A percentile compares a stretch with the other conserved stretches of the same genome.
phyloP scores from a whole-genome alignment of 2,888 invertebrate genomes.

The Aporophyla nigra region DNA sequence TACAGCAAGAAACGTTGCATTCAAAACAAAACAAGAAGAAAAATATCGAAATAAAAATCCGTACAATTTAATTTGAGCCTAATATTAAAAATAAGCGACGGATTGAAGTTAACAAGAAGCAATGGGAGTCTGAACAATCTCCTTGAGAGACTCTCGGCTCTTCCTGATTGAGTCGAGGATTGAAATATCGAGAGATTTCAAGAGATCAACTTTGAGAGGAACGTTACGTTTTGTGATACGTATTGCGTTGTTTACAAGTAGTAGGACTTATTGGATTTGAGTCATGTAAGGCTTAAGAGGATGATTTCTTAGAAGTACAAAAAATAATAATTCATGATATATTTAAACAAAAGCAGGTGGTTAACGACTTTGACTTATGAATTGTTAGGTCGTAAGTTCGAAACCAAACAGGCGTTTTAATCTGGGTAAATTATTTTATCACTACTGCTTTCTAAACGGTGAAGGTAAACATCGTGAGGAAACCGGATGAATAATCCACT shows the following conservation, averaged over 20 bases:
- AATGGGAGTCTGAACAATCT: conserved; percentile 72
- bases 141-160: conserved; percentile 65
- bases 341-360: too few relatives aligned
- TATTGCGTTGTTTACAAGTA: conserved; percentile 4
- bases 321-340: neutral
- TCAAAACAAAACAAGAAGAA: conserved; percentile 4
- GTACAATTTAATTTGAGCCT: conserved; percentile 63
- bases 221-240: conserved; percentile 37
- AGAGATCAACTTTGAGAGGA: conserved; percentile 57
- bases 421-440: too few relatives aligned
- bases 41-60: conserved; percentile 53
- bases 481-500: too few relatives aligned
- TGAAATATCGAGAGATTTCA: conserved; percentile 69
- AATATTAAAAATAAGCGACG: conserved; percentile 72
- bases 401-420: too few relatives aligned
- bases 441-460: too few relatives aligned
- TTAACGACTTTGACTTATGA: too few relatives aligned
- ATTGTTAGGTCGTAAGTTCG: too few relatives aligned
- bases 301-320: neutral
- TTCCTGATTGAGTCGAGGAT: conserved; percentile 71
- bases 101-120: conserved; percentile 72
- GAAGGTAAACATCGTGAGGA: too few relatives aligned
- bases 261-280: conserved; percentile 17
- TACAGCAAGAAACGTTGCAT: neutral
- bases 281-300: neutral